These are phyloP conservation scores for Heliangelus exortis DNA, from an alignment of 2,797 vertebrate genomes.

Conservation along the genomic window DNA sequence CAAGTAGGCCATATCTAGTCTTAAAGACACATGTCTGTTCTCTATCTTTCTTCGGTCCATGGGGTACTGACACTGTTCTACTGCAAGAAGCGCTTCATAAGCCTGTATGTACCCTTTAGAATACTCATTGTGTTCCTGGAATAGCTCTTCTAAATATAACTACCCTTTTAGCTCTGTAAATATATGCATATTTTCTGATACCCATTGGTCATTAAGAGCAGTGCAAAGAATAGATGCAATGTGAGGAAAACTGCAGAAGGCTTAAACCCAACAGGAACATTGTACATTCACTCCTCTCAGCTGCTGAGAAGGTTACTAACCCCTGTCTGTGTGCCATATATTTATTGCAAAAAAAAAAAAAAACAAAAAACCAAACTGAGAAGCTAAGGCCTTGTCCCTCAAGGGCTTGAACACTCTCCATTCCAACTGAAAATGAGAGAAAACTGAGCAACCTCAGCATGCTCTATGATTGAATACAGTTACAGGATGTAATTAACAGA, in stretches of 20 bases:
- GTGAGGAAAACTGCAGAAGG: neutral
- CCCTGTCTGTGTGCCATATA: neutral
- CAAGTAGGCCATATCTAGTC: conserved; percentile 18
- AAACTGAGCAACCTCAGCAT: neutral
- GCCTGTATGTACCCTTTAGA: neutral
- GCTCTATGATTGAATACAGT: neutral
- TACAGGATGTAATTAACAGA: neutral
- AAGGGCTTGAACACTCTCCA: neutral
- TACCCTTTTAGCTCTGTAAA: neutral
- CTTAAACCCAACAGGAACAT: neutral
- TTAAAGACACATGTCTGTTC: conserved; percentile 35
- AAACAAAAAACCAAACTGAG: neutral
- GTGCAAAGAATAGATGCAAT: neutral
- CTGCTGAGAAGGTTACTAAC: neutral
- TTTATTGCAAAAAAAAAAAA: neutral
- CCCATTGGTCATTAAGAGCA: neutral
- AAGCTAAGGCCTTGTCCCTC: neutral
- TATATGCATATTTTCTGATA: neutral
- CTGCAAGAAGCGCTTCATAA: neutral
- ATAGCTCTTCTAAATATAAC: neutral
- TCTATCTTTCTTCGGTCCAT: neutral
- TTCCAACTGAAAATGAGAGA: neutral
- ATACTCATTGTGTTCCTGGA: neutral
- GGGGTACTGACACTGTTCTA: neutral
- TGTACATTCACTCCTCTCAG: neutral